Base-by-base conservation (phyloP, 2,888 invertebrate genomes). In the Clepsis dumicolana region DNA sequence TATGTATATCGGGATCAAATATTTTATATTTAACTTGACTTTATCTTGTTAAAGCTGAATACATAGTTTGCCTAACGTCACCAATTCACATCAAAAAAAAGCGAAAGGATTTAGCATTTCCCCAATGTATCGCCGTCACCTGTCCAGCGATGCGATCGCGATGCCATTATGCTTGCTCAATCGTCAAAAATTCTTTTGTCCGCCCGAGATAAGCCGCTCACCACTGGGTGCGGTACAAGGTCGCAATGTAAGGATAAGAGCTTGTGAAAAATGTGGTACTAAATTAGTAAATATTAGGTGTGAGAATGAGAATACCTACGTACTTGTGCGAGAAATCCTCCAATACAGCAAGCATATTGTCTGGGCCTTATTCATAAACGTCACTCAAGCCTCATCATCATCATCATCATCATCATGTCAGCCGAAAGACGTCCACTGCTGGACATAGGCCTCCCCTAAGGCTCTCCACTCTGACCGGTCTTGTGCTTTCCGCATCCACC, bases 121-220 rank as follows among this genome's bases (percentile, higher is more conserved):
- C 72, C 74, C 72, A 75, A 75, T 84, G 84, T 86, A 85, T 83
- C 85, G 85, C 79, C 80, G 87, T 90, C 90, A 90, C 91, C 90
- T 90, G 90, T 87, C 89, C 84, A 75, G 76, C 79, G 84, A 86
- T 86, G 80, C 77, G 80, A 88, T 88, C 83, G 74, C 78, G 81
- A 84, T 81, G 76, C 80, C 85, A 89, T 91, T 90, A 89, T 91
- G 85, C 85, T 86, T 90, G 90, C 76, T 86, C 89, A 88, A 87
- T 91, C 91, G 88, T 86, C 87, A 86, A 90, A 88, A 84, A 84
- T 83, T 87, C 90, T 86, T 89, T 91, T 91, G 90, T 91, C 83
- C 84, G 73, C 71, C 41, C 64, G 59, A 79, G 90, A 90, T 89
- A 90, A 88, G 78, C 82, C 73, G 76, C 79, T 77, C 77, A 74